These are phyloP conservation scores for Brachionus sp. DNA, from an alignment of 1,140 invertebrate species.

Conservation along the genomic window DNA sequence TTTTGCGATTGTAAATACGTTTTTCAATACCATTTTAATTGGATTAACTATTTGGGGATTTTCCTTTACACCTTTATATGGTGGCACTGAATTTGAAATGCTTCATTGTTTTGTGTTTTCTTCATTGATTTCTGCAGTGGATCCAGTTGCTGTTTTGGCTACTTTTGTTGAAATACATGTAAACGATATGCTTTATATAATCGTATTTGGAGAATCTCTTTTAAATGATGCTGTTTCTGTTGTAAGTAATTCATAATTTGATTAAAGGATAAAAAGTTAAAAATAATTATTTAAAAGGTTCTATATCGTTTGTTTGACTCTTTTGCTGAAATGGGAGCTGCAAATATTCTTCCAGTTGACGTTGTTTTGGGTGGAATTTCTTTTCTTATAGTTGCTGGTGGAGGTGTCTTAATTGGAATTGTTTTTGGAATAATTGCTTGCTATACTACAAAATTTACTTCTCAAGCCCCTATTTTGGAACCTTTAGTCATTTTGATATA, in stretches of 20 bases:
- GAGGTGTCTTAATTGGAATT: slow-evolving; percentile 86
- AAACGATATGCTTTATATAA: slow-evolving; percentile 96
- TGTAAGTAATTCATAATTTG: slow-evolving; percentile 48
- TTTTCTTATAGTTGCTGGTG: slow-evolving; percentile 88
- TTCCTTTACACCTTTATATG: slow-evolving; percentile 4
- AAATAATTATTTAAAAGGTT: neutral
- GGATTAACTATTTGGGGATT: slow-evolving; percentile 48
- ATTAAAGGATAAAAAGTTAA: neutral
- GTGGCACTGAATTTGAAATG: slow-evolving; percentile 37
- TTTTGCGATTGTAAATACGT: slow-evolving; percentile 55
- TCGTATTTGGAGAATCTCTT: slow-evolving; percentile 96
- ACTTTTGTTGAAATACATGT: slow-evolving; percentile 98
- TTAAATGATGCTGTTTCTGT: slow-evolving; percentile 70
- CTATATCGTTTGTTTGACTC: slow-evolving; percentile 59
- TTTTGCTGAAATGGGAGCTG: slow-evolving; percentile 55
- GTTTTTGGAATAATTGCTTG: slow-evolving; percentile 91
- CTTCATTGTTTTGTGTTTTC: slow-evolving; percentile 67
- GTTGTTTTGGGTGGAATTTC: slow-evolving; percentile 74
- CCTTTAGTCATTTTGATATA: slow-evolving; percentile 97
- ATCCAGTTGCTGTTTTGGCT: slow-evolving; percentile 70
- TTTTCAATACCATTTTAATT: slow-evolving; percentile 49
- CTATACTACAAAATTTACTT: slow-evolving; percentile 88
- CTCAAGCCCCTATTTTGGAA: slow-evolving; percentile 93
- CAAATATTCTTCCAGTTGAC: slow-evolving; percentile 60
- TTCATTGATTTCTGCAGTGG: slow-evolving; percentile 59